Evolutionary conservation across 92 coral and sea anemone species (phyloP).

Genomic region (Heliopora coerulea): DNA sequence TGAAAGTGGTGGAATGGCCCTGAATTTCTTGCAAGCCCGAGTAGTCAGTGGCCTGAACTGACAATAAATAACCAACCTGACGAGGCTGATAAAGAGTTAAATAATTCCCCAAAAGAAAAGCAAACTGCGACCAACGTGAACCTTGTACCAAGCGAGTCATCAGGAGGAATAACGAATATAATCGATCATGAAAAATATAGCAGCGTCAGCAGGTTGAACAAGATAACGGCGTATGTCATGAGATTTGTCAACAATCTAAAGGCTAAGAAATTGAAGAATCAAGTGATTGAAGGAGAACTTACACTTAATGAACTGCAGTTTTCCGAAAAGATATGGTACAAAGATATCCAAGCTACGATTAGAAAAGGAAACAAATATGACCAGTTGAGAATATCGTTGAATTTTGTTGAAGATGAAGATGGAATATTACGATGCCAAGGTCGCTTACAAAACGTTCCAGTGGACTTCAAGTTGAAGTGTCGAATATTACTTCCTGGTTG

Average conservation of each 20-base stretch:
- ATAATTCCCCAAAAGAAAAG: neutral
- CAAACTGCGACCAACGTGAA: neutral
- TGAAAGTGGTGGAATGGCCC: constrained; percentile 1
- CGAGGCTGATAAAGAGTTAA: neutral
- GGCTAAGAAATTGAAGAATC: constrained; percentile 18
- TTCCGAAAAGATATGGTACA: constrained; percentile 41
- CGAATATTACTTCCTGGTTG: constrained; percentile 44
- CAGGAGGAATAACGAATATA: neutral
- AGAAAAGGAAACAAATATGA: constrained; percentile 34
- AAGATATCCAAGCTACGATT: constrained; percentile 33
- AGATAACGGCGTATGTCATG: constrained; percentile 56
- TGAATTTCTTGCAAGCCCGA: constrained; percentile 5
- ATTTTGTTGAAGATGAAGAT: constrained; percentile 32
- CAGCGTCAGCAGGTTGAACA: constrained; percentile 38
- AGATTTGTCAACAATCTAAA: constrained; percentile 42
- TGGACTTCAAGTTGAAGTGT: neutral
- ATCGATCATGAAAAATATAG: neutral
- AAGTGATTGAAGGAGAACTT: constrained; percentile 12
- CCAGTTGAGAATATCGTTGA: constrained; percentile 38
- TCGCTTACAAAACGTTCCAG: constrained; percentile 26
- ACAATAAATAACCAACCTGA: neutral
- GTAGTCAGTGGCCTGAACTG: neutral
- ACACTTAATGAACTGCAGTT: constrained; percentile 13
- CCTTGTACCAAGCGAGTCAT: neutral
- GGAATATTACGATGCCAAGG: constrained; percentile 36